phyloP scores from a whole-genome alignment of 2,113 vertebrate species.

The Alces alces region DNA sequence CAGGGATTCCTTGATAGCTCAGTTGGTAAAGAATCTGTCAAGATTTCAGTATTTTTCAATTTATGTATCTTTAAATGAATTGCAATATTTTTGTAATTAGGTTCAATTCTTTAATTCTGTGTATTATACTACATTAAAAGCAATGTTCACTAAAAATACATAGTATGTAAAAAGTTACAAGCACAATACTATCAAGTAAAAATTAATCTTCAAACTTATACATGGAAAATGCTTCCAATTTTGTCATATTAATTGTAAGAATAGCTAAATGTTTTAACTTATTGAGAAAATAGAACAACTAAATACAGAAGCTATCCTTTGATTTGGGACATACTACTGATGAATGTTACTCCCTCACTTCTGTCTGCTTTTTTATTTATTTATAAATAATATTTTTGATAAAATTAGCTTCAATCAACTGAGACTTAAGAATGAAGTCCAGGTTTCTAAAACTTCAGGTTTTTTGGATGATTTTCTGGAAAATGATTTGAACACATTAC shows the following conservation, averaged over 20 bases:
- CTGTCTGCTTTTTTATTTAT: neutral
- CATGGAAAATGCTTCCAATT: neutral
- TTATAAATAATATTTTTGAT: neutral
- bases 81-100: neutral
- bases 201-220: neutral
- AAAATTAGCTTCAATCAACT: neutral
- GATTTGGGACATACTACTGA: neutral
- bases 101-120: neutral
- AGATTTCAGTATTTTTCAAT: neutral
- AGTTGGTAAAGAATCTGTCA: neutral
- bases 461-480: neutral
- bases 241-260: neutral
- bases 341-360: neutral
- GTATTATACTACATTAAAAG: neutral
- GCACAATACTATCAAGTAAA: neutral
- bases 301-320: neutral
- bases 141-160: neutral
- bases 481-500: neutral
- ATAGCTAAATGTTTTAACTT: neutral
- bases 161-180: neutral
- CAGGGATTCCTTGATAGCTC: neutral
- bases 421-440: neutral
- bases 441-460: neutral
- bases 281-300: neutral
- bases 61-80: neutral